phyloP scores from a whole-genome alignment of 1,140 invertebrate genomes.

The Drosophila novamexicana region DNA sequence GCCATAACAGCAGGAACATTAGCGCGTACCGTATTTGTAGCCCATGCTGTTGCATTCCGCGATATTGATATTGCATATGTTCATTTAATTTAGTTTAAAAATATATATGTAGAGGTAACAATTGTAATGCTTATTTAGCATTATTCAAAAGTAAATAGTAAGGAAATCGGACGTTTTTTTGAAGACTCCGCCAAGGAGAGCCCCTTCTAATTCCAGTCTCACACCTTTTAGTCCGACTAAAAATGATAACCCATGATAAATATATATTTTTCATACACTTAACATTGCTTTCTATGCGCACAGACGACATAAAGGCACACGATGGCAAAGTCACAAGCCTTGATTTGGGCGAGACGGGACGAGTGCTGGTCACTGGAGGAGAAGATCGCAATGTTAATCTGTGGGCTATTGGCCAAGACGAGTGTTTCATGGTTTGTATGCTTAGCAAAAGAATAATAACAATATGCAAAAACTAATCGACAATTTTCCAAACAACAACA shows the following conservation, averaged over 20 bases:
- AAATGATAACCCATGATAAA: no score
- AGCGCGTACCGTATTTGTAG: neutral
- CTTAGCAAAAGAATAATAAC: neutral
- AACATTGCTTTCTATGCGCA: neutral
- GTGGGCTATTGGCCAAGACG: conserved; percentile 97
- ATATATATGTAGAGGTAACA: no score
- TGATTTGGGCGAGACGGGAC: conserved; percentile 94
- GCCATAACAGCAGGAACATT: neutral
- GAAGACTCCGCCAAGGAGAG: no score
- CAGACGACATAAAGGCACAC: conserved; percentile 95
- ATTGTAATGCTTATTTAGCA: no score
- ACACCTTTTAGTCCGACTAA: no score
- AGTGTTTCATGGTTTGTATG: conserved; percentile 95
- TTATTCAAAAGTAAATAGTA: no score
- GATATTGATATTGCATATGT: neutral
- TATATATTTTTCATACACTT: no score
- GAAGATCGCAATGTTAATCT: conserved; percentile 99
- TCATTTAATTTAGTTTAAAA: no score
- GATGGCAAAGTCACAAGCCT: conserved; percentile 93
- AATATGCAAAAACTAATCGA: neutral
- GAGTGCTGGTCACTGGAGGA: conserved; percentile 97
- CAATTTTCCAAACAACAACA: conserved; percentile 34
- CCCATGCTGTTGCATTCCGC: neutral
- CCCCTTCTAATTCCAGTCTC: no score
- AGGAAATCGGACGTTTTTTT: no score